Conservation (phyloP, 2,797 vertebrate species). For the Miichthys miiuy region DNA sequence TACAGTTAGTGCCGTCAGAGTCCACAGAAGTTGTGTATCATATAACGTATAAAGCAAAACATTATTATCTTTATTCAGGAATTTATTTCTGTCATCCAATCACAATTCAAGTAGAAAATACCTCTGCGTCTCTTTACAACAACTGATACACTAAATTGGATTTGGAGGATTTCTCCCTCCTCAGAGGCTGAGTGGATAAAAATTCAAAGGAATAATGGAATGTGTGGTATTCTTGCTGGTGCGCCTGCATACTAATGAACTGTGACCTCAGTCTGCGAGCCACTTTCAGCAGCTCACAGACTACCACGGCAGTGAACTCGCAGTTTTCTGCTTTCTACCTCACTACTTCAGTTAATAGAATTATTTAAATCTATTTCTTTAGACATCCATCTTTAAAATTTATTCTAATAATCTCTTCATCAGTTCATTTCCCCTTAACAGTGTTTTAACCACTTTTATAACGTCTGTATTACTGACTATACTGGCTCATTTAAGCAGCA, state of each 20-base stretch:
- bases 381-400: neutral
- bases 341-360: neutral
- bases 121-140: slow-evolving; percentile 7
- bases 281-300: slow-evolving; percentile 35
- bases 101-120: slow-evolving; percentile 24
- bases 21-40: neutral
- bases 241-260: slow-evolving; percentile 64
- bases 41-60: neutral
- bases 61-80: slow-evolving; percentile 13
- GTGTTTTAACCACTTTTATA: neutral
- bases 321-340: slow-evolving; percentile 6
- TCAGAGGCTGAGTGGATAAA: slow-evolving; percentile 34
- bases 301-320: slow-evolving; percentile 9
- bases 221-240: slow-evolving; percentile 57
- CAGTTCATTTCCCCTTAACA: neutral
- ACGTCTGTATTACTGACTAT: neutral
- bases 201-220: slow-evolving; percentile 63
- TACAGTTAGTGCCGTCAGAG: neutral
- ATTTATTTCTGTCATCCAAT: slow-evolving; percentile 20
- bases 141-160: no score
- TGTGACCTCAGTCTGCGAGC: slow-evolving; percentile 49
- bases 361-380: neutral
- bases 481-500: neutral
- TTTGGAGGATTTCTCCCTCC: slow-evolving; percentile 6
- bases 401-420: neutral